Base-by-base conservation (phyloP, 1,140 invertebrate species). In the Semibalanus balanoides region DNA sequence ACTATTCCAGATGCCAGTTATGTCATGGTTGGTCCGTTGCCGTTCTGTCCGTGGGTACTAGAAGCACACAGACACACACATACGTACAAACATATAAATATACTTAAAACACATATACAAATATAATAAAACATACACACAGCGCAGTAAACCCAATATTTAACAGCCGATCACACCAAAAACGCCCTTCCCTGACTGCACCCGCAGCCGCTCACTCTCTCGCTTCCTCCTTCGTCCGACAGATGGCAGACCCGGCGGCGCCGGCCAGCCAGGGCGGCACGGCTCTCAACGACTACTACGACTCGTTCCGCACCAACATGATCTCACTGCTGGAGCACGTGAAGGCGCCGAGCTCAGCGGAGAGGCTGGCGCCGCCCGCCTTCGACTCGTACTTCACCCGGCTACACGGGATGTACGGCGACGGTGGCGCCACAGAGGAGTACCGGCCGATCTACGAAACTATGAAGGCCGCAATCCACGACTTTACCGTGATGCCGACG, bases 381-480 rank as follows among this genome's bases (percentile, higher is more conserved):
- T 94, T 97, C 83, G 94, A 96, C 85, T 92, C 90, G 78, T 97
- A 96, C 84, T 87, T 97, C 77, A 94, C 90, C 78, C 95, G 95
- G 83, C 86, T 97, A 76, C 94, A 97, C 81, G 93, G 92, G 28
- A 87, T 97, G 25, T 96, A 93, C 85, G 89, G 90, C 14, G 83
- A 83, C 43, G 81, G 78, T 77, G 82, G 81, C 70, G 80, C 78
- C 76, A 77, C 80, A 40, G 93, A 94, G 80, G 93, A 94, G 83
- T 80, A 80, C 69, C 72, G 79, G 76, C 89, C 92, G 11, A 88
- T 94, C 31, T 94, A 94, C 83, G 92, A 94, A 81, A 92, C 92
- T 28, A 93, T 95, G 31, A 94, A 94, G 84, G 92, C 92, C 80
- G 92, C 91, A 75, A 88, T 95, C 76, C 93, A 94, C 83, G 93